Percentiles rank a stretch among this genome's conserved stretches.
Conservation (phyloP, 1,140 invertebrate species). For the Drosophila ercepeae region DNA sequence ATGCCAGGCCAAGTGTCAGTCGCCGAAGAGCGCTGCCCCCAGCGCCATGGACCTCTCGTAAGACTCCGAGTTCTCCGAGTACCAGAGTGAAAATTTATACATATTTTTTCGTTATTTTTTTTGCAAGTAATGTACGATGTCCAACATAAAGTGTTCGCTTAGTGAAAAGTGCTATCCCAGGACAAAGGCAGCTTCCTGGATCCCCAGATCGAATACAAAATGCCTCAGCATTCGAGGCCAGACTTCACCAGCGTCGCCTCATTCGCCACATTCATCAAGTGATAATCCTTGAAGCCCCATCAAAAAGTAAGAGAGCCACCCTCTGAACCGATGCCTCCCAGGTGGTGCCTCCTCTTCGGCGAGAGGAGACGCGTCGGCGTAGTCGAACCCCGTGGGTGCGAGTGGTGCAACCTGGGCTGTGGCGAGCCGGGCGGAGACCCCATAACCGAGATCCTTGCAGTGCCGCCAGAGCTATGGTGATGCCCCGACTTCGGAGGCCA, state of each 20-base stretch:
- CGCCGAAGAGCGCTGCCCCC: slow-evolving; percentile 4
- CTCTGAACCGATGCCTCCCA: background rate
- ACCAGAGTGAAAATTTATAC: slow-evolving; percentile 17
- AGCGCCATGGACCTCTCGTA: slow-evolving; percentile 24
- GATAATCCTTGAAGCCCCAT: background rate
- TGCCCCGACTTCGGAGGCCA: background rate
- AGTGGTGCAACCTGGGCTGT: slow-evolving; percentile 22
- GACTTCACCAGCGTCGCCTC: slow-evolving; percentile 8
- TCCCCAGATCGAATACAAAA: background rate
- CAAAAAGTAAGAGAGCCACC: slow-evolving; percentile 3
- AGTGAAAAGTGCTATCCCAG: background rate
- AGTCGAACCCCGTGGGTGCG: background rate
- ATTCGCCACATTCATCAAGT: slow-evolving; percentile 19
- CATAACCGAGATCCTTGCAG: slow-evolving; percentile 20
- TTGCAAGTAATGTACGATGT: background rate
- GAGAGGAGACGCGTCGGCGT: slow-evolving; percentile 1
- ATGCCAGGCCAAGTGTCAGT: slow-evolving; percentile 7
- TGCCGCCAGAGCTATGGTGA: background rate
- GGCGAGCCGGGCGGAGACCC: slow-evolving; percentile 13
- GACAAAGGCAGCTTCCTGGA: slow-evolving; percentile 14
- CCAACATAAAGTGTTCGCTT: no score
- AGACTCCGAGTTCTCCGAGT: background rate
- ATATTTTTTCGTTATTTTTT: background rate
- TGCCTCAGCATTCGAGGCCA: slow-evolving; percentile 7
- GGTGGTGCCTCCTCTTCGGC: slow-evolving; percentile 9